These are phyloP conservation scores for Drosophila pseudoobscura DNA, from an alignment of 1,140 invertebrate species.

Conservation along the genomic window DNA sequence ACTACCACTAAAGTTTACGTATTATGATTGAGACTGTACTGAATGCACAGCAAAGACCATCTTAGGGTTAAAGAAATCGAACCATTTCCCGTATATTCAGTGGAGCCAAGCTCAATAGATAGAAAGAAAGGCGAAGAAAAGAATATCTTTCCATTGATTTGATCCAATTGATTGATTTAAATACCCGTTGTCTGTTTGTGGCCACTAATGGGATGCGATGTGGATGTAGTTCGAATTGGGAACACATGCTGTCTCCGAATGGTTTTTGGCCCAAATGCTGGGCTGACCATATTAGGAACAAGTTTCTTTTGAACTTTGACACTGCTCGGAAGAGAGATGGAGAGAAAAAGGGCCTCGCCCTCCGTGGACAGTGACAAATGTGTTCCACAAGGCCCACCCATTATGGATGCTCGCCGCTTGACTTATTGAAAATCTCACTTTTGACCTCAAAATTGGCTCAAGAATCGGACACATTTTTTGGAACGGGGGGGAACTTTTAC, in stretches of 20 bases:
- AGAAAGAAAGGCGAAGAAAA: constrained; percentile 10
- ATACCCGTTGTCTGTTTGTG: constrained; percentile 9
- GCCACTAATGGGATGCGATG: no score
- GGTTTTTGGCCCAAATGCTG: constrained; percentile 3
- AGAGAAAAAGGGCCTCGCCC: constrained; percentile 24
- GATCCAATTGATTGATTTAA: constrained; percentile 44
- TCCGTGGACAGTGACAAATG: constrained; percentile 61
- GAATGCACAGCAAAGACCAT: background rate
- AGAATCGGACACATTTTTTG: constrained; percentile 12
- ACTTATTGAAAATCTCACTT: constrained; percentile 70
- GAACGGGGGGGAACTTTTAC: constrained; percentile 22
- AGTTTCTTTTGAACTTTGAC: constrained; percentile 35
- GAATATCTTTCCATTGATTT: constrained; percentile 24
- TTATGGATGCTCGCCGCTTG: background rate
- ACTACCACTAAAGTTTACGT: no score
- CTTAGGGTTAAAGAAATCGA: constrained; percentile 1
- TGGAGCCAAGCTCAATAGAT: background rate
- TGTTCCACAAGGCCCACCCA: no score
- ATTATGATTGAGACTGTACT: no score
- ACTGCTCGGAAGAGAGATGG: constrained; percentile 3
- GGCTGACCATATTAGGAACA: no score
- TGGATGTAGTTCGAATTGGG: constrained; percentile 11
- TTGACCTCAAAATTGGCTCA: constrained; percentile 60
- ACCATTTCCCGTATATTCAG: background rate
- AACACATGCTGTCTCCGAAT: constrained; percentile 16